Evolutionary conservation across 1,140 invertebrate genomes (phyloP), one percentile per base, ranked within the genome.

Genomic region (Rhynchophorus ferrugineus): DNA sequence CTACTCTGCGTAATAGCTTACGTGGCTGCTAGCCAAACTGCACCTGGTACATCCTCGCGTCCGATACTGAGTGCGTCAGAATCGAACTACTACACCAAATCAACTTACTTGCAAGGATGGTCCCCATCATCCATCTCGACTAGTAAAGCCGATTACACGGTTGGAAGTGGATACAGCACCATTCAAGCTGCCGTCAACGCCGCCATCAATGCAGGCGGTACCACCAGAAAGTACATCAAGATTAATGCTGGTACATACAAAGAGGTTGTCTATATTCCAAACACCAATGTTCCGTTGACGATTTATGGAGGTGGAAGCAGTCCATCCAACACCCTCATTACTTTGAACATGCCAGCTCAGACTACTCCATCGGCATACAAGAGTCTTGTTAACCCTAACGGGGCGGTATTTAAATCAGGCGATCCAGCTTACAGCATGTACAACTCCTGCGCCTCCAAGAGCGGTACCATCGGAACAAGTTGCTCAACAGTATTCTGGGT

Each of bases 131-230:
- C 13, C 9, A 52, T 52, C 14, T 19, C 14, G 3, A 39, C 49
- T 2, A 29, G 42, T 19, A 16, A 34, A 16, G 11, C 11, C 18
- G 42, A 52, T 36, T 52, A 52, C 33, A 11, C 20, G 19, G 42
- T 52, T 17, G 49, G 49, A 16, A 38, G 35, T 45, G 14, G 20
- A 1, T 52, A 52, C 36, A 45, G 11, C 39, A 38, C 43, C 13
- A 52, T 52, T 24, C 43, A 52, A 39, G 35, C n/a, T n/a, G 49
- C 49, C 21, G 49, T 52, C 2, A 52, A 52, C 45, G 49, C 42
- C 38, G 49, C 49, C 20, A 52, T 49, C 8, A 49, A 49, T 33
- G 38, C 20, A 7, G 49, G 49, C 19, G 49, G 49, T 3, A 44
- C 24, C 11, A 44, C 39, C 2, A 51, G 49, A 19, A 51, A 51